These are phyloP conservation scores for Crocuta crocuta DNA, from an alignment of 2,113 vertebrate species.

Conservation along the genomic window DNA sequence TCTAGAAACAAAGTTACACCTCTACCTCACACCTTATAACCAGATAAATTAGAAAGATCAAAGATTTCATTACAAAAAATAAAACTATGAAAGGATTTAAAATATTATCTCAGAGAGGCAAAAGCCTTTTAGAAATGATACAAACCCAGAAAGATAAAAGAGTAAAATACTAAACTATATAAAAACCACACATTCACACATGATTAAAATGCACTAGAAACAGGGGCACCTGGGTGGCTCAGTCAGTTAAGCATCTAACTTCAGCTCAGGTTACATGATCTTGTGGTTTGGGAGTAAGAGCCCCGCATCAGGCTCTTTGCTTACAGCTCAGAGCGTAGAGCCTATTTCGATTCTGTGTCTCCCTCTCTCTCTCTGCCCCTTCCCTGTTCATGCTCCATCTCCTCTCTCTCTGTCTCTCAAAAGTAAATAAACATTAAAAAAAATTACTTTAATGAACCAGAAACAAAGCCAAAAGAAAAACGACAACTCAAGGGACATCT, in stretches of 20 bases:
- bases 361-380: too few species aligned
- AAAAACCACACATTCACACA: slow-evolving; percentile 32
- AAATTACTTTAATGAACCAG: neutral
- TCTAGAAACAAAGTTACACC: neutral
- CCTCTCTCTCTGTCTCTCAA: too few species aligned
- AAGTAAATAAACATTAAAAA: too few species aligned
- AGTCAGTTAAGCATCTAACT: too few species aligned
- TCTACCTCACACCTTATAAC: neutral
- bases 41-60: neutral
- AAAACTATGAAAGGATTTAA: neutral
- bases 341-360: too few species aligned
- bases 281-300: too few species aligned
- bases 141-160: slow-evolving; percentile 3
- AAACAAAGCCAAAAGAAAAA: neutral
- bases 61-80: slow-evolving; percentile 9
- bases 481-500: neutral
- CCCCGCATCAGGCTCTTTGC: too few species aligned
- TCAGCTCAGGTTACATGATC: too few species aligned
- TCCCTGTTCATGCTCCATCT: too few species aligned
- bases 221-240: neutral
- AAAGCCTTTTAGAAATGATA: slow-evolving; percentile 53
- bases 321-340: too few species aligned
- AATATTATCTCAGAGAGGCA: neutral
- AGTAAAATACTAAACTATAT: neutral
- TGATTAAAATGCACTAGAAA: neutral